These are phyloP conservation scores for Henicopernis longicauda DNA, from an alignment of 2,113 vertebrate genomes.

Conservation along the genomic window DNA sequence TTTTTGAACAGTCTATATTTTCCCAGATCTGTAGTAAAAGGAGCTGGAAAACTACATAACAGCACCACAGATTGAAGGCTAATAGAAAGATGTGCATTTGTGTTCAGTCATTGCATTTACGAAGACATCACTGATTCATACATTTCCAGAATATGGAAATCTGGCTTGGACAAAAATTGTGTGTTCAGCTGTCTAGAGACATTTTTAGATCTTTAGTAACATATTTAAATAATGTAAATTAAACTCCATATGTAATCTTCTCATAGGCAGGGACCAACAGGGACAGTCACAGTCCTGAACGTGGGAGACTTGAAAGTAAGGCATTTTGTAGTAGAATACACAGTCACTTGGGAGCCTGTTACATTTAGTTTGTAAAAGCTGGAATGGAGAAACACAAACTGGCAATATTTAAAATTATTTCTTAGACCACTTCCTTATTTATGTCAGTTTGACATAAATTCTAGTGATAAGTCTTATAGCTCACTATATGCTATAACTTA, in stretches of 20 bases:
- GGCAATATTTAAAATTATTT: constrained; percentile 65
- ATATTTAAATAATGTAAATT: constrained; percentile 61
- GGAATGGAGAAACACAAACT: constrained; percentile 65
- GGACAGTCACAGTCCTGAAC: constrained; percentile 10
- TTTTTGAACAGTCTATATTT: constrained; percentile 28
- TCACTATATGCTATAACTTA: constrained; percentile 63
- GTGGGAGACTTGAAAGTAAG: constrained; percentile 24
- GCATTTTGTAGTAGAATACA: constrained; percentile 13
- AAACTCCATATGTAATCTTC: constrained; percentile 20
- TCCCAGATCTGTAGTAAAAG: constrained; percentile 3
- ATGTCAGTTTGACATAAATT: constrained; percentile 67
- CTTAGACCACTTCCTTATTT: constrained; percentile 63
- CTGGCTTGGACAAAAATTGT: not conserved
- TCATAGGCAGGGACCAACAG: constrained; percentile 15
- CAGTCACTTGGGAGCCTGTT: constrained; percentile 48
- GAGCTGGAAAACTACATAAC: constrained; percentile 37
- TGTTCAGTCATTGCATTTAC: not conserved
- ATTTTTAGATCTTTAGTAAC: constrained; percentile 60
- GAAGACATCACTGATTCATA: not conserved
- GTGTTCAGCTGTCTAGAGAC: constrained; percentile 51
- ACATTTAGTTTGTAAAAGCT: constrained; percentile 47
- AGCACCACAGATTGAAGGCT: constrained; percentile 8
- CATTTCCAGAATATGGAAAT: not conserved
- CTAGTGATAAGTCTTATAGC: constrained; percentile 62
- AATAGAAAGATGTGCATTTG: not conserved